Percentiles rank a stretch among this genome's conserved stretches.
Conservation (phyloP, 2,888 invertebrate genomes). For the Aethes cnicana region DNA sequence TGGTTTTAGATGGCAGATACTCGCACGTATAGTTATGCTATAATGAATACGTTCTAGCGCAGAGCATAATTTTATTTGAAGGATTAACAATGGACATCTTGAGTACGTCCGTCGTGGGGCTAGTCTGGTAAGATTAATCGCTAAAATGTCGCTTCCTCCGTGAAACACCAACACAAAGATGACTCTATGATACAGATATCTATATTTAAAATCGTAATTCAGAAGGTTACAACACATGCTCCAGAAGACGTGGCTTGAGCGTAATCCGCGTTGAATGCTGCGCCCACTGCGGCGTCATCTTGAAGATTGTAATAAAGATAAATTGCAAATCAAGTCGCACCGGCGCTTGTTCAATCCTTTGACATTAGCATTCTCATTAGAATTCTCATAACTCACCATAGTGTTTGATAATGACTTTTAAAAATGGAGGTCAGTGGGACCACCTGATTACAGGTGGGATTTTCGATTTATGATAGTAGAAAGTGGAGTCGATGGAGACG, state of each 20-base stretch:
- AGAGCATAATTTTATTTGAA: constrained; percentile 5
- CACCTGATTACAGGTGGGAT: constrained; percentile 40
- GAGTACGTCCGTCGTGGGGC: not conserved
- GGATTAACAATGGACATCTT: constrained; percentile 16
- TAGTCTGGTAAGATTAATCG: constrained; percentile 21
- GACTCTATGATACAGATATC: constrained; percentile 16
- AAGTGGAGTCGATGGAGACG: constrained; percentile 46
- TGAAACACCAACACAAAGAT: constrained; percentile 17
- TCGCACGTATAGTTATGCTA: constrained; percentile 7
- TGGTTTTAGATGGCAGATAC: constrained; percentile 30
- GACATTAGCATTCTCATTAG: constrained; percentile 41
- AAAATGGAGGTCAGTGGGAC: constrained; percentile 47
- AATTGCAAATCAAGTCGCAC: constrained; percentile 53
- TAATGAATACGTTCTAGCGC: constrained; percentile 14
- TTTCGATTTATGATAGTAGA: constrained; percentile 45
- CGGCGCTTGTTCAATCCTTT: constrained; percentile 47
- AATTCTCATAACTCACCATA: constrained; percentile 18
- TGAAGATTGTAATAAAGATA: constrained; percentile 63
- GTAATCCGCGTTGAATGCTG: constrained; percentile 51
- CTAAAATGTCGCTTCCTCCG: constrained; percentile 11
- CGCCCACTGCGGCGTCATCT: constrained; percentile 45
- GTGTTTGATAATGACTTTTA: constrained; percentile 35
- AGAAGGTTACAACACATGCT: constrained; percentile 27
- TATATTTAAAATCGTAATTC: constrained; percentile 28
- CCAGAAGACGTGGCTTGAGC: constrained; percentile 44